Conservation (phyloP, 2,113 vertebrate species). For the Pelusios castaneus region DNA sequence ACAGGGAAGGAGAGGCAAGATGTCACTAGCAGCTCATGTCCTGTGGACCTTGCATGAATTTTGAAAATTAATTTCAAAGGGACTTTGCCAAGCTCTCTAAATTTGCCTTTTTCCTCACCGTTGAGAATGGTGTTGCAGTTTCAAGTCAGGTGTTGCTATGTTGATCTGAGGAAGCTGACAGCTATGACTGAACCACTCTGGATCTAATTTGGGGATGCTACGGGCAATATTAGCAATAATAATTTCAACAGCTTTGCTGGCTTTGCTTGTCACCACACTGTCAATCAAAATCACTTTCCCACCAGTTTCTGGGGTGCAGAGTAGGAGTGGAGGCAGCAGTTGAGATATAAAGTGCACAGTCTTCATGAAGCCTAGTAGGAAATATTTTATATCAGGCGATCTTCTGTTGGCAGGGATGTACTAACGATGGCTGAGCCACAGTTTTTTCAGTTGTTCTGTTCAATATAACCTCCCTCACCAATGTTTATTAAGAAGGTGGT, state of each 20-base stretch:
- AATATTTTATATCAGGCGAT: not conserved
- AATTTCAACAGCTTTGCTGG: not conserved
- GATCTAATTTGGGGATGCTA: not conserved
- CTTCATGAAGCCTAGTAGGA: not conserved
- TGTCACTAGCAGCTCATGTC: not conserved
- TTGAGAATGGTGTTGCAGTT: not conserved
- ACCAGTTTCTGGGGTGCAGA: not conserved
- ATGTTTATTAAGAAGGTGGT: not conserved
- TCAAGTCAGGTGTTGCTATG: not conserved
- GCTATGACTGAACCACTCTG: not conserved
- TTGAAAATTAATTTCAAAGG: constrained; percentile 8
- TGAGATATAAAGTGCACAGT: not conserved
- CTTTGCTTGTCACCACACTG: not conserved
- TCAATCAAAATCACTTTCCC: not conserved
- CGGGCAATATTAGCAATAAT: not conserved
- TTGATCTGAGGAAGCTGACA: not conserved
- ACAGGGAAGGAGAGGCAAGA: not conserved
- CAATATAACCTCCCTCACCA: not conserved
- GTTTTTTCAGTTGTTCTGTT: constrained; percentile 21
- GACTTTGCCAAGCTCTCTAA: constrained; percentile 24
- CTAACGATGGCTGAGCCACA: not conserved
- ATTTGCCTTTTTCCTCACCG: constrained; percentile 17
- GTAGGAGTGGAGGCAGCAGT: not conserved
- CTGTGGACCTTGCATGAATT: constrained; percentile 4
- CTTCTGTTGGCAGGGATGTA: not conserved